Base-by-base conservation (phyloP, 37 sponge, comb jelly and placozoan species). In the Chondrosia reniformis region DNA sequence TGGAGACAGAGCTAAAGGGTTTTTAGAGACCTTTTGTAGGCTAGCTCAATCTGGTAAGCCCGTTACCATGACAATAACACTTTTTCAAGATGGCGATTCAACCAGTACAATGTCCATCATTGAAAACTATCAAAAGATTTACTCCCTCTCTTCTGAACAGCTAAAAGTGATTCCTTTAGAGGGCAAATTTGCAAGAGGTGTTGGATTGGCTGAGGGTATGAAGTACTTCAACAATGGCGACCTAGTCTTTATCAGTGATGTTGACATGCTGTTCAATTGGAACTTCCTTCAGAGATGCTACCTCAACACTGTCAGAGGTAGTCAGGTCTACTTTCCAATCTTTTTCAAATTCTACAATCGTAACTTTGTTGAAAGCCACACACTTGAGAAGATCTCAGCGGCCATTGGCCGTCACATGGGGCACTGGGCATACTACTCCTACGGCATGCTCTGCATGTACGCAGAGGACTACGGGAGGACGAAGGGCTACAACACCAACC, bases 371-470 rank as follows among this genome's bases (percentile, higher is more conserved):
- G 24, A 67, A 49, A 49, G 43, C 59, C 80, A 65, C 73, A 80
- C 76, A 61, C 22, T 71, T 37, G 83, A 78, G 17, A 86, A 85
- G 13, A 6, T 1, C 46, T 45, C 71, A n/a, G 6, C 72, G 24
- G 28, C 76, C 19, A 65, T 85, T 0, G 33, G 81, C n/a, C 74
- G 87, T 13, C 76, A 86, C 62, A 82, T 63, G 5, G 93, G 93
- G n/a, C 88, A 88, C 82, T 92, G 93, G 93, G 88, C 89, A 0
- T 83, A 87, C 80, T 88, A 92, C 41, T 87, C 89, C 10, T 92
- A 79, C 44, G 88, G 89, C 4, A 85, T 88, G 83, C 74, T 92
- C 36, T 92, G 93, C 54, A 55, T 92, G 10, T 92, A 88, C 46
- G 81, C 84, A 25, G n/a, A 55, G 1, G 93, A 92, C 61, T 92